Evolutionary conservation across 2,113 vertebrate genomes (phyloP).

Genomic region (Ictalurus punctatus): DNA sequence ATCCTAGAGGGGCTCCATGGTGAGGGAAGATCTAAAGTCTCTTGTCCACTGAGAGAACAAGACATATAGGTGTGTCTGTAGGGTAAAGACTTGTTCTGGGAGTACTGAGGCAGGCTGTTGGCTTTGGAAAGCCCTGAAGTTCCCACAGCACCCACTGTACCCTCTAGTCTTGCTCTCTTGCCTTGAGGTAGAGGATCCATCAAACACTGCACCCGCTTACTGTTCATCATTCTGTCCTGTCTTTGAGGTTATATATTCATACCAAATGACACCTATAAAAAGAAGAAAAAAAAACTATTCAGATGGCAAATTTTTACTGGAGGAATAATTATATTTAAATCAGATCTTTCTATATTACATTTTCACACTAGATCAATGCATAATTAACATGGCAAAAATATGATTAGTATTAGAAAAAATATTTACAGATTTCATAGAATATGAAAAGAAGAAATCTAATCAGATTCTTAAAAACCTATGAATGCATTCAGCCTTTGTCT

Average conservation of each 20-base stretch:
- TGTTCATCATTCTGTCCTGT: slow-evolving; percentile 73
- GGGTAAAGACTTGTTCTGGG: slow-evolving; percentile 63
- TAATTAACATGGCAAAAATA: background rate
- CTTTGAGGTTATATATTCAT: slow-evolving; percentile 41
- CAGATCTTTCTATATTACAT: background rate
- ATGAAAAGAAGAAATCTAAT: background rate
- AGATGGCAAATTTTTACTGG: background rate
- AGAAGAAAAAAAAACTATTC: background rate
- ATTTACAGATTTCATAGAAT: background rate
- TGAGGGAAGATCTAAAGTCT: slow-evolving; percentile 55
- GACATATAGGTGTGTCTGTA: slow-evolving; percentile 80
- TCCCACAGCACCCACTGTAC: slow-evolving; percentile 25
- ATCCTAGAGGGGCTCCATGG: slow-evolving; percentile 69
- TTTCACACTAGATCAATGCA: background rate
- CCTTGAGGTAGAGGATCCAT: slow-evolving; percentile 66
- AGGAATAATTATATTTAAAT: background rate
- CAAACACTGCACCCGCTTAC: slow-evolving; percentile 67
- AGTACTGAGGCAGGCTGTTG: slow-evolving; percentile 56
- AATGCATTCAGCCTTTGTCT: background rate
- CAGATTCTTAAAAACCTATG: background rate
- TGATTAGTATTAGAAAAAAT: background rate
- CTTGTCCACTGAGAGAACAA: slow-evolving; percentile 68
- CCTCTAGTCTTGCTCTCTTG: slow-evolving; percentile 77
- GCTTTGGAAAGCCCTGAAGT: slow-evolving; percentile 60
- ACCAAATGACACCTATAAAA: slow-evolving; percentile 56